These are phyloP conservation scores for Notechis scutatus DNA, from an alignment of 2,113 vertebrate genomes.

Conservation along the genomic window DNA sequence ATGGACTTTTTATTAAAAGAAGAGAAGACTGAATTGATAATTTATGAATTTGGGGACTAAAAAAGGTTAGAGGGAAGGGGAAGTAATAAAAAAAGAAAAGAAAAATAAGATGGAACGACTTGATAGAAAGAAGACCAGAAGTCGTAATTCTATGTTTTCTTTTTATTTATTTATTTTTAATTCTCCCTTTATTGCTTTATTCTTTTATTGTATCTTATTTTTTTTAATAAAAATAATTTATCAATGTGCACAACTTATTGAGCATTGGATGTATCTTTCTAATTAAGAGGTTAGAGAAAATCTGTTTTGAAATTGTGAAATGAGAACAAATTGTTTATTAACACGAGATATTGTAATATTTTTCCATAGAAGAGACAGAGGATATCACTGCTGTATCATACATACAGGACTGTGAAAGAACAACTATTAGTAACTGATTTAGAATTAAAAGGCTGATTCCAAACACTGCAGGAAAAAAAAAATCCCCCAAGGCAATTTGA, in stretches of 20 bases:
- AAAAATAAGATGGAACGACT: neutral
- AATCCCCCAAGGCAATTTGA: constrained; percentile 60
- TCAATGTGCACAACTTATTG: neutral
- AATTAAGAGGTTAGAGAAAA: neutral
- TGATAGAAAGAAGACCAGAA: neutral
- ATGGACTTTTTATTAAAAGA: neutral
- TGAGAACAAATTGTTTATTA: constrained; percentile 4
- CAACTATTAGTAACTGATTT: neutral
- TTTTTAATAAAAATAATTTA: neutral
- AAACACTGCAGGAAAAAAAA: constrained; percentile 37
- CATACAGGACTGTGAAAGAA: constrained; percentile 27
- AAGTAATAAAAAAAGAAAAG: neutral
- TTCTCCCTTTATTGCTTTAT: neutral
- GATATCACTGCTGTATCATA: constrained; percentile 43
- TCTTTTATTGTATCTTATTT: neutral
- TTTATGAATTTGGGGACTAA: neutral
- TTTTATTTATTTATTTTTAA: neutral
- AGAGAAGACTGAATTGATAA: neutral
- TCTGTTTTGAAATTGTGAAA: neutral
- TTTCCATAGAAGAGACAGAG: constrained; percentile 5
- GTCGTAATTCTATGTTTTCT: neutral
- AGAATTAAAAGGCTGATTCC: neutral
- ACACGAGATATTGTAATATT: neutral
- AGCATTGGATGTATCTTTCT: neutral
- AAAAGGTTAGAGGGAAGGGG: neutral